Evolutionary conservation across 2,113 vertebrate species (phyloP), one percentile per base, ranked within the genome.

Genomic region (Nipponia nippon): DNA sequence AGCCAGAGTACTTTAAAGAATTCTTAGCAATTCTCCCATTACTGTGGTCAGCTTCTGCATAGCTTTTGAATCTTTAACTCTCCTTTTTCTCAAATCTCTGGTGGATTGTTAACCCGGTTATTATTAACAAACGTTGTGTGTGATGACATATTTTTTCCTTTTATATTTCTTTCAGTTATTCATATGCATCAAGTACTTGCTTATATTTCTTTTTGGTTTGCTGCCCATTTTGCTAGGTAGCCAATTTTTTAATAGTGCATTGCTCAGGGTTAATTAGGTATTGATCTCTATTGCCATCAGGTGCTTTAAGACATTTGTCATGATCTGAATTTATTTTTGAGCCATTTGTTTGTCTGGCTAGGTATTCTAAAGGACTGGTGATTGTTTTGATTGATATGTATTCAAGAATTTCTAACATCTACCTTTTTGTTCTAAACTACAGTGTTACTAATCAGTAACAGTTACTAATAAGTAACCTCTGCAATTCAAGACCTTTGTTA

Each of bases 211-310:
- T 93, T 81, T 72, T 77, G 52, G 55, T 87, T 92, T 93, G 16
- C 13, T 95, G 56, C 52, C 63, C 49, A 46, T 90, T 94, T 86
- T 92, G 72, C 72, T 73, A 61, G 49, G 53, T 80, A 91, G 53
- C 61, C 86, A 80, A 50, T 87, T 96, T 92, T 95, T 67, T 87
- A 75, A 67, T 30, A 67, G 42, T 36, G 14, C 55, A 47, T 84
- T 94, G 19, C 76, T 90, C 63, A 66, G 67, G 89, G 91, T 95
- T 94, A 91, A 92, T 96, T 96, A 92, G 89, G 63, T 96, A 87
- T 97, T 92, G 95, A 96, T 97, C 70, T 95, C 25, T 61, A 80
- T 61, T 81, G 52, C 85, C 66, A 90, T 88, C 56, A 83, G 61
- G 30, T 87, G 16, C 52, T 89, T 92, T 77, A 89, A 93, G 87